A percentile compares a stretch with the other conserved stretches of the same genome.
Evolutionary conservation across 1,140 invertebrate genomes (phyloP).

Genomic region (Zaprionus nigranus): DNA sequence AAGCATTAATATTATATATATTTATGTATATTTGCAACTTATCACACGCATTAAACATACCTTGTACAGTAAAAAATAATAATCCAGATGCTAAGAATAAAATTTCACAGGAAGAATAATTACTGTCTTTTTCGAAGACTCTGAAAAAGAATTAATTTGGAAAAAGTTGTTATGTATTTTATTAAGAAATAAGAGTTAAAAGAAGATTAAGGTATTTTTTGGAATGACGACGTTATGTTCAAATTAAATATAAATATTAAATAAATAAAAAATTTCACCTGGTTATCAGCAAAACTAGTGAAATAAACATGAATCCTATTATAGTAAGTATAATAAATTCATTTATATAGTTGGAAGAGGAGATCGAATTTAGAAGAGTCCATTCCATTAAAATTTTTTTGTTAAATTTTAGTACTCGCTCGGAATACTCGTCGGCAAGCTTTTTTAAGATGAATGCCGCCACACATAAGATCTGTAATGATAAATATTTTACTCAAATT

Average conservation of each 20-base stretch:
- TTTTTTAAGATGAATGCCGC: conserved; percentile 55
- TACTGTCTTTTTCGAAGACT: conserved; percentile 41
- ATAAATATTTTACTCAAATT: not conserved
- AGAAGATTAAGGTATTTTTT: not conserved
- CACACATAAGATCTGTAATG: conserved; percentile 48
- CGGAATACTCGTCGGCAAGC: conserved; percentile 65
- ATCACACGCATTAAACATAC: conserved; percentile 16
- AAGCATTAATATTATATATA: not conserved
- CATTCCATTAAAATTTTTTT: conserved; percentile 57
- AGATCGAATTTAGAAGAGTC: conserved; percentile 61
- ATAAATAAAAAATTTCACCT: conserved; percentile 18
- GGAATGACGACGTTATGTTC: too few species aligned
- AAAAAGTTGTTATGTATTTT: not conserved
- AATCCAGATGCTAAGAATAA: conserved; percentile 52
- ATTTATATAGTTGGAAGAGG: conserved; percentile 57
- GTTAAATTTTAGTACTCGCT: conserved; percentile 49
- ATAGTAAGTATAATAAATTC: conserved; percentile 58
- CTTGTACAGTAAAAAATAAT: conserved; percentile 60
- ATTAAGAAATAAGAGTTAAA: not conserved
- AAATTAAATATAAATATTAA: not conserved
- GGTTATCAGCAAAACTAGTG: conserved; percentile 52
- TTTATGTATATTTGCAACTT: too few species aligned
- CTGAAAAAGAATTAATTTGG: conserved; percentile 12
- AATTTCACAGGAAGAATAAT: conserved; percentile 54
- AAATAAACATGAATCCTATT: conserved; percentile 60